Conservation (phyloP, 1,140 invertebrate genomes). For the Adoxophyes honmai region DNA sequence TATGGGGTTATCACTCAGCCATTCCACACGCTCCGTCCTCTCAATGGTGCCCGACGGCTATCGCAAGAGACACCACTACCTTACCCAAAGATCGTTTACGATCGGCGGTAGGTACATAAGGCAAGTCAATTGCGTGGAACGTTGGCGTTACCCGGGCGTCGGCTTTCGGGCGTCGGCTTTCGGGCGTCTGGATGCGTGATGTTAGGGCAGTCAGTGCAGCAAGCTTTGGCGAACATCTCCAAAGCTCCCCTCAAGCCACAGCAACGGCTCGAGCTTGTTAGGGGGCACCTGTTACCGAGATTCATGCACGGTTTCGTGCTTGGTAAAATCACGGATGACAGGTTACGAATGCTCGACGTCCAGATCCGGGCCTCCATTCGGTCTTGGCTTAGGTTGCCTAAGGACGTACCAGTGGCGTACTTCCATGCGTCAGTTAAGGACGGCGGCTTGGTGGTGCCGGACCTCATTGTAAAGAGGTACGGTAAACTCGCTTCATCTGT, state of each 20-base stretch:
- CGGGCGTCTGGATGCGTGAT: slow-evolving; percentile 22
- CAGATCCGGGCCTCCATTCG: slow-evolving; percentile 27
- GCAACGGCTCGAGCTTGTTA: too few relatives aligned
- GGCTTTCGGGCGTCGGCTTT: too few relatives aligned
- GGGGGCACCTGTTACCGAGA: too few relatives aligned
- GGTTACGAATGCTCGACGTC: slow-evolving; percentile 35
- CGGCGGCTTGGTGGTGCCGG: slow-evolving; percentile 42
- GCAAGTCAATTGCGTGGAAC: too few relatives aligned
- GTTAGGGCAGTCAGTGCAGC: slow-evolving; percentile 10
- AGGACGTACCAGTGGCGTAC: too few relatives aligned
- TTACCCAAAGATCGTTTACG: too few relatives aligned
- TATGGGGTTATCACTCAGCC: too few relatives aligned
- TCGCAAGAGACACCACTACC: too few relatives aligned
- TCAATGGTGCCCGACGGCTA: too few relatives aligned
- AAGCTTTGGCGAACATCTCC: slow-evolving; percentile 26
- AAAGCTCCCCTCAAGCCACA: too few relatives aligned
- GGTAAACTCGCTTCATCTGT: slow-evolving; percentile 18
- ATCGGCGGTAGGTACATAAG: slow-evolving; percentile 23
- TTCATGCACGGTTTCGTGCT: slow-evolving; percentile 37
- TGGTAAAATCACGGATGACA: slow-evolving; percentile 26
- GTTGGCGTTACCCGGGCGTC: slow-evolving; percentile 47
- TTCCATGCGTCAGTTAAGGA: slow-evolving; percentile 42
- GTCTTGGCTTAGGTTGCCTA: too few relatives aligned
- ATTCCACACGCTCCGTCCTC: too few relatives aligned
- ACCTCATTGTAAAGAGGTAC: slow-evolving; percentile 22